These are phyloP conservation scores for Mycalesis mineus DNA, from an alignment of 2,888 invertebrate genomes.

Conservation along the genomic window DNA sequence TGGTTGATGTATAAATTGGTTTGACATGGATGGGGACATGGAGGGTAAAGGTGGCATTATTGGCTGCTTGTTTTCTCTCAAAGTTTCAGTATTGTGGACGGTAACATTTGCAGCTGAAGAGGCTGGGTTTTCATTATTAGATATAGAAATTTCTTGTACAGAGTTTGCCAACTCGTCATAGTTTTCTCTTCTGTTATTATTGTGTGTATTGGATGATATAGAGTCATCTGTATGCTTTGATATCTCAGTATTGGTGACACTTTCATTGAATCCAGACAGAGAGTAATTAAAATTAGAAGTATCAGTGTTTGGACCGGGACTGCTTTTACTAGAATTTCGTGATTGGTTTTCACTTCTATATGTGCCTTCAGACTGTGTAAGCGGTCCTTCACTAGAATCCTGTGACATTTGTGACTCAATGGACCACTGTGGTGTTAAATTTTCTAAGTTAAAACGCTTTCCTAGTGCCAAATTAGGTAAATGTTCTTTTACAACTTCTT, in stretches of 20 bases:
- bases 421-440: conserved; percentile 80
- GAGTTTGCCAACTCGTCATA: conserved; percentile 55
- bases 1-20: conserved; percentile 12
- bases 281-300: conserved; percentile 63
- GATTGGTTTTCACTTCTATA: conserved; percentile 79
- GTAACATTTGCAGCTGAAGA: conserved; percentile 35
- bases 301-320: conserved; percentile 63
- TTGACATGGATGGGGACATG: conserved; percentile 5
- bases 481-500: conserved; percentile 58
- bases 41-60: conserved; percentile 8
- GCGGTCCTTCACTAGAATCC: conserved; percentile 80
- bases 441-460: conserved; percentile 62
- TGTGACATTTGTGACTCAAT: conserved; percentile 82
- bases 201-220: conserved; percentile 38
- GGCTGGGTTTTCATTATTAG: conserved; percentile 45
- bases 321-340: conserved; percentile 70
- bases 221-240: conserved; percentile 49
- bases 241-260: conserved; percentile 52
- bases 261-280: conserved; percentile 50
- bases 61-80: conserved; percentile 3
- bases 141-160: conserved; percentile 59
- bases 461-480: conserved; percentile 68
- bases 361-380: conserved; percentile 80
- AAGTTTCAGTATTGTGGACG: conserved; percentile 27
- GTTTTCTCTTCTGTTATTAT: conserved; percentile 45